Base-by-base conservation (phyloP, 2,888 invertebrate genomes). In the Thera britannica region DNA sequence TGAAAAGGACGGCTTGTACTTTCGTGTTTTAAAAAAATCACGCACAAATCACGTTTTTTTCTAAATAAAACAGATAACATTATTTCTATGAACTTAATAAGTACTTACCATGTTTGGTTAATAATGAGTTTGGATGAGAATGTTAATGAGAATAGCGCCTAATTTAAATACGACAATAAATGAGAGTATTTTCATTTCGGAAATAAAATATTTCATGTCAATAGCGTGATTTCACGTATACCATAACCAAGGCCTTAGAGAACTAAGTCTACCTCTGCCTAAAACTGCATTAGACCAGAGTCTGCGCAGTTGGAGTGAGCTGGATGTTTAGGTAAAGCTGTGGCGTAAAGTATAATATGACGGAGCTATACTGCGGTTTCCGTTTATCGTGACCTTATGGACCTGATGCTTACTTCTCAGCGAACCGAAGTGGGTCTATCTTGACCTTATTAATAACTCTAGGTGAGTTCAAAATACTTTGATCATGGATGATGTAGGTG, bases 301-400 rank as follows among this genome's bases (percentile, higher is more conserved):
- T 35, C 3, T n/a, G 44, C 41, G 12, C 36, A 11, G 11, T 55
- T 36, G 8, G 41, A 62, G 54, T 67, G 58, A 41, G 2, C 46
- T 38, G 34, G 34, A 4, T 58, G 58, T 62, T 54, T 12, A 38
- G 48, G 6, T 11, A 2, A 4, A 3, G 35, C 62, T 62, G 60
- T 57, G 58, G 36, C 48, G 34, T 58, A 23, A 44, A 51, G 48
- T 58, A 66, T 57, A 58, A 58, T 52, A 58, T 58, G 58, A 62
- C 62, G 41, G 55, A 44, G 48, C 57, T 35, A 23, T 23, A 44
- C 51, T 52, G 65, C 62, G 65, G 65, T 62, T 62, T 71, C 60
- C 60, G 57, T 54, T 46, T 49, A 58, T 60, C 54, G 57, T 59
- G 62, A 67, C 70, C 65, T 68, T 52, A 63, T 41, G 35, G 65